phyloP scores from a whole-genome alignment of 2,888 invertebrate species.

The Physocephala rufipes region DNA sequence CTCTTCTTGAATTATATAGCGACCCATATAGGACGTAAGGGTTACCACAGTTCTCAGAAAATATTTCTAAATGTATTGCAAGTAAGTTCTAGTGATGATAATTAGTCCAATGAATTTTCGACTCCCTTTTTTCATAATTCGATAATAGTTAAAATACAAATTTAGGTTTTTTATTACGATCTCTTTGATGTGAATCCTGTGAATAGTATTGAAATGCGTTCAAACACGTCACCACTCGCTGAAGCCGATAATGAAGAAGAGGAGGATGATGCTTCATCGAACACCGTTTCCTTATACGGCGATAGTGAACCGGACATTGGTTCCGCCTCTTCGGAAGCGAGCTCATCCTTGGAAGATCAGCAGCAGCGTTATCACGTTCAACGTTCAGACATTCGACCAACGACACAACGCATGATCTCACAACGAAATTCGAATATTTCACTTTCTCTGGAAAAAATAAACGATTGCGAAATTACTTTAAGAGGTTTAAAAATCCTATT shows the following conservation, averaged over 20 bases:
- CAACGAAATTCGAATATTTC: slow-evolving; percentile 57
- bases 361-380: slow-evolving; percentile 35
- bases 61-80: slow-evolving; percentile 68
- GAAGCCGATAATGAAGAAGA: slow-evolving; percentile 16
- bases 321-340: slow-evolving; percentile 50
- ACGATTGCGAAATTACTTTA: slow-evolving; percentile 55
- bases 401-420: slow-evolving; percentile 54
- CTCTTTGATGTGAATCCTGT: slow-evolving; percentile 58
- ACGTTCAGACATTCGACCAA: slow-evolving; percentile 50
- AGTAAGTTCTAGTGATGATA: slow-evolving; percentile 43
- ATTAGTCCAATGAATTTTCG: too few species aligned
- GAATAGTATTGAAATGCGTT: slow-evolving; percentile 53
- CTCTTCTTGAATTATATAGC: slow-evolving; percentile 75
- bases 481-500: slow-evolving; percentile 71
- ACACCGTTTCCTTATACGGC: slow-evolving; percentile 54
- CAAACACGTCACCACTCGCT: slow-evolving; percentile 53
- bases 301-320: slow-evolving; percentile 59
- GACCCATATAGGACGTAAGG: slow-evolving; percentile 71
- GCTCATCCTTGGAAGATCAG: slow-evolving; percentile 50
- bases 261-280: slow-evolving; percentile 49
- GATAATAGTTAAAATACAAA: too few species aligned
- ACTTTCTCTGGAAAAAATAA: slow-evolving; percentile 42
- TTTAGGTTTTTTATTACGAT: slow-evolving; percentile 66
- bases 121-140: not conserved
- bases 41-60: slow-evolving; percentile 64